Evolutionary conservation across 2,113 vertebrate genomes (phyloP), one percentile per base, ranked within the genome.

Genomic region (Nettapus auritus): DNA sequence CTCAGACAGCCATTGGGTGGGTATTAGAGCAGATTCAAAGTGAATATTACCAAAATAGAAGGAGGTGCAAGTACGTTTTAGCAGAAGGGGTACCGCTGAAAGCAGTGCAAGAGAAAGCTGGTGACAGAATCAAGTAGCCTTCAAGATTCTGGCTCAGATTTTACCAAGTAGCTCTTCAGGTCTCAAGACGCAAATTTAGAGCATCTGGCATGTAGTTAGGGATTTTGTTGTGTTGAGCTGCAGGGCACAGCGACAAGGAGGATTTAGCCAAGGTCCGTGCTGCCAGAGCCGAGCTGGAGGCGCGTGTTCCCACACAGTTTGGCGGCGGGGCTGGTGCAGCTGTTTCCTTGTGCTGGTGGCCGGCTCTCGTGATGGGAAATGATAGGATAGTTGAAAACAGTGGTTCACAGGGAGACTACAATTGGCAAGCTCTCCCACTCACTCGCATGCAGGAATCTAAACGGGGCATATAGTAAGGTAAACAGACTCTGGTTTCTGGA

Each of bases 291-390:
- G 81, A 38, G 13, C 59, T 42, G 75, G 64, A 34, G 2, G 6
- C 17, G 11, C 46, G 7, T 0, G 0, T 78, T 85, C 68, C 23
- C 26, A 17, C 18, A 12, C 15, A 0, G 0, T 29, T 86, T 29
- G 33, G 8, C n/a, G 31, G 53, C 2, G 2, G 36, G 19, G 75
- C 29, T 86, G 15, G 10, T 60, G 69, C 69, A 63, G 38, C 1
- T 1, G 34, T 78, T 81, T 63, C 68, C 71, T 36, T 8, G 12
- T 8, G 80, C 8, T 33, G 22, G 50, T 77, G 23, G 33, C 64
- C 73, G 86, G 20, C 64, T 83, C 7, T 77, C 59, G 38, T 23
- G 55, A 44, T 75, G 76, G 64, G 76, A 83, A 88, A 28, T 0
- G 0, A 55, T 26, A 13, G 1, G n/a, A 50, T 63, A 89, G 68